Base-by-base conservation (phyloP, 2,888 invertebrate genomes). In the Dastarcus helophoroides region DNA sequence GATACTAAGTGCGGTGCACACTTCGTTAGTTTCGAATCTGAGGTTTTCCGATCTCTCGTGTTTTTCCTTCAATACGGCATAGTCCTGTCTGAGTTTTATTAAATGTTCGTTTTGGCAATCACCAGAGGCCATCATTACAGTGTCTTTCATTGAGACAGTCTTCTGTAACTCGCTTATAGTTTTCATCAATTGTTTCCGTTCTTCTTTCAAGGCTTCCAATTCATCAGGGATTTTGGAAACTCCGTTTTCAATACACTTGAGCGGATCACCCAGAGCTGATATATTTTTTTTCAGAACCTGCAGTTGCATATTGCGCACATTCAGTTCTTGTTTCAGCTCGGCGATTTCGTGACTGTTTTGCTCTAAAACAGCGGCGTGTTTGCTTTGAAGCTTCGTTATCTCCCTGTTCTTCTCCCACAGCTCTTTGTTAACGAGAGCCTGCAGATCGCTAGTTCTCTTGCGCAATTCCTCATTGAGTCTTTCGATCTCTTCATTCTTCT, bases 331-430 rank as follows among this genome's bases (percentile, higher is more conserved):
- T 40, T 61, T 48, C 22, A 63, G 42, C 34, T 55, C 52, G 10
- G 39, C 28, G 13, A 62, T 47, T 32, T 56, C 56, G n/a, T 44
- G 33, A 3, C 56, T 50, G 32, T 55, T 54, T 17, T 26, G 31
- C 26, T 47, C 46, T 16, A 51, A 24, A 8, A 45, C 33, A 22
- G 43, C 42, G 3, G 45, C 43, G 12, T 51, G 49, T 33, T 52
- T 49, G 12, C 49, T 56, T 35, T 58, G 57, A 17, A 72, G 50
- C 23, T 65, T 66, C 43, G 71, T 71, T 22, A 71, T 68, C 47
- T 69, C 67, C 8, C 65, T 60, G 48, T 70, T 71, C 46, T 69
- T 71, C 35, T 67, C 65, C 68, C 69, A 70, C 22, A 71, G 53
- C 44, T 72, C 70, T 32, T 60, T 67, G 43, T 71, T 71, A 14